phyloP scores from a whole-genome alignment of 2,888 invertebrate genomes.

The Thera obeliscata region DNA sequence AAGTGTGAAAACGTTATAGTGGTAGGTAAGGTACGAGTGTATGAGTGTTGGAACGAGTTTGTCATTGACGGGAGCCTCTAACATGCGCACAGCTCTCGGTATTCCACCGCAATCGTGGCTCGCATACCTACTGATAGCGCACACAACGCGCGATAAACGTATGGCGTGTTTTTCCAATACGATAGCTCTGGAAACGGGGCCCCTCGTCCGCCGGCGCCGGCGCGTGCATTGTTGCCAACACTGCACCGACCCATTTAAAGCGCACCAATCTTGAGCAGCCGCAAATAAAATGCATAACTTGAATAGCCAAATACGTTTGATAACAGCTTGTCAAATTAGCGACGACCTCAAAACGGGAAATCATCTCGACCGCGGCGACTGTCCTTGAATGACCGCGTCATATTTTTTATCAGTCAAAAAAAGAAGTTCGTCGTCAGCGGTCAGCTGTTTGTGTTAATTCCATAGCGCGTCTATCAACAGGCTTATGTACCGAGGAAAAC shows the following conservation, averaged over 20 bases:
- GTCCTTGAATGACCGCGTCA: conserved; percentile 82
- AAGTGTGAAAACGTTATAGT: conserved; percentile 30
- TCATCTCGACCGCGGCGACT: conserved; percentile 68
- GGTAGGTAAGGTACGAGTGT: conserved; percentile 27
- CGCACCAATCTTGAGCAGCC: conserved; percentile 20
- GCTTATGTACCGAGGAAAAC: conserved; percentile 50
- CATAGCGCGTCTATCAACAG: conserved; percentile 78
- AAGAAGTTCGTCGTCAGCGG: conserved; percentile 74
- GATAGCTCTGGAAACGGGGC: conserved; percentile 70
- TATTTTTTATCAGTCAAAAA: conserved; percentile 78
- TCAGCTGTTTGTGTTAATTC: conserved; percentile 82
- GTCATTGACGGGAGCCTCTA: conserved; percentile 47
- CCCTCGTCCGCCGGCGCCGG: conserved; percentile 44
- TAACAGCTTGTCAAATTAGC: conserved; percentile 58
- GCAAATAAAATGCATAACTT: conserved; percentile 34
- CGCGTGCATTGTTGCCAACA: conserved; percentile 39
- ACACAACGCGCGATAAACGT: conserved; percentile 69
- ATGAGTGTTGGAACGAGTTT: conserved; percentile 39
- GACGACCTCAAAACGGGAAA: conserved; percentile 73
- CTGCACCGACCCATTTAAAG: conserved; percentile 36
- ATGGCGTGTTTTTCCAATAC: conserved; percentile 76
- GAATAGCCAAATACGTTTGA: conserved; percentile 48
- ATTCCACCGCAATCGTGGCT: conserved; percentile 44
- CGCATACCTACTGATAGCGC: conserved; percentile 67
- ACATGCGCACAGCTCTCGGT: conserved; percentile 32